A percentile compares a stretch with the other conserved stretches of the same genome.
Conservation (phyloP, 1,140 invertebrate species). For the Drosophila mayri region DNA sequence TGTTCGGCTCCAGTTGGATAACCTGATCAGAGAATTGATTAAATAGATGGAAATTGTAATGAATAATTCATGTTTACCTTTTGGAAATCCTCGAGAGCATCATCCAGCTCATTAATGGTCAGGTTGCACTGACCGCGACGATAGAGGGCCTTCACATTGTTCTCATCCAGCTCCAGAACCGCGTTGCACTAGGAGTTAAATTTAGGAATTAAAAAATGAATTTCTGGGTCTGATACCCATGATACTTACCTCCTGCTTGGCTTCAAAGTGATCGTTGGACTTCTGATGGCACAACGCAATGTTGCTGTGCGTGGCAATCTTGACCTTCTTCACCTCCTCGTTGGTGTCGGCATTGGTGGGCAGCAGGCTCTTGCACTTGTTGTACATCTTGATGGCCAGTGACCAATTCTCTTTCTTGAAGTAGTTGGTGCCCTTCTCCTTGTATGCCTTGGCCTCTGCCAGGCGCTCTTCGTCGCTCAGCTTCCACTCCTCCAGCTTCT, state of each 20-base stretch:
- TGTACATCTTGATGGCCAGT: conserved; percentile 95
- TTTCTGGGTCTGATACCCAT: conserved; percentile 65
- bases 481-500: conserved; percentile 92
- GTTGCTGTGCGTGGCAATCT: conserved; percentile 93
- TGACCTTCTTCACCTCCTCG: conserved; percentile 85
- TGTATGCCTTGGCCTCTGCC: conserved; percentile 92
- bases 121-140: conserved; percentile 94
- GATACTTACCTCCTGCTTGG: conserved; percentile 86
- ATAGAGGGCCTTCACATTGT: conserved; percentile 96
- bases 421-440: conserved; percentile 96
- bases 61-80: conserved; percentile 85
- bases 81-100: conserved; percentile 93
- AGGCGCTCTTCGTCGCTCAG: conserved; percentile 92
- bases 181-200: conserved; percentile 66
- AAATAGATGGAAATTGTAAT: background rate
- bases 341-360: conserved; percentile 80
- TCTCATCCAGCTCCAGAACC: conserved; percentile 88
- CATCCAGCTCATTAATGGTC: conserved; percentile 90
- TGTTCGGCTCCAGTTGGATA: conserved; percentile 88
- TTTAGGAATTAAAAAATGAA: background rate
- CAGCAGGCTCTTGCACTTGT: conserved; percentile 87
- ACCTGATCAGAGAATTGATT: conserved; percentile 44
- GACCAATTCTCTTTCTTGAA: conserved; percentile 93
- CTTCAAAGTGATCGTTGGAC: conserved; percentile 90
- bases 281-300: conserved; percentile 95